Base-by-base conservation (phyloP, 2,113 vertebrate species). In the Panthera leo region DNA sequence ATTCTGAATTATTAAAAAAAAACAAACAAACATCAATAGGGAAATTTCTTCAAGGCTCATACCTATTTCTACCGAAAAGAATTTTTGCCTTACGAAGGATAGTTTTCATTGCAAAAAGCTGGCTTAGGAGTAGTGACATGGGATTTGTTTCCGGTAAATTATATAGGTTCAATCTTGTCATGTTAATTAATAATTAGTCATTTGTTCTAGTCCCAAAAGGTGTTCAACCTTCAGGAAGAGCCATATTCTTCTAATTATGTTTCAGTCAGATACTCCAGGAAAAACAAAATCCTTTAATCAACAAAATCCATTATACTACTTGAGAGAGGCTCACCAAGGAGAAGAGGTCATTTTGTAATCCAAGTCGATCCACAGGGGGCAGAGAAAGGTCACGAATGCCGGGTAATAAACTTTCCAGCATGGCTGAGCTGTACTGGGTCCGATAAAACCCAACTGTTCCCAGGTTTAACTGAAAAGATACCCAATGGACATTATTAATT, bases 371-470 rank as follows among this genome's bases (percentile, higher is more conserved):
- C 97, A 99, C 99, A 0, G 99, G 99, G 90, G 99, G 99, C 96
- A 99, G 98, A 96, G 99, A 99, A 97, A 99, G 99, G 98, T 99
- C 99, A 85, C 98, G 97, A 98, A 99, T 99, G 23, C 99, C 99
- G 7, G 99, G 99, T 89, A 99, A 98, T 94, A 99, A 98, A 95
- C 99, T 99, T 93, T 99, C 99, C 98, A 99, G 98, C 99, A 99
- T 99, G 96, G 98, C 89, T 0, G 99, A 98, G 98, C 99, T 99
- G 98, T 99, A 99, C 93, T 99, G 99, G 48, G 99, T 99, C 53
- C 99, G 99, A 96, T 99, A 99, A 97, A 99, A 99, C n/a, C 99
- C 99, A 87, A 99, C 99, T 0, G 99, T 99, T 86, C 99, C 99
- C 23, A 99, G 99, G 98, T 99, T 99, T 95, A 99, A 98, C 99